Percentiles rank a stretch among this genome's conserved stretches.
phyloP scores from a whole-genome alignment of 64 coral and sea anemone species.

The Montipora capricornis region DNA sequence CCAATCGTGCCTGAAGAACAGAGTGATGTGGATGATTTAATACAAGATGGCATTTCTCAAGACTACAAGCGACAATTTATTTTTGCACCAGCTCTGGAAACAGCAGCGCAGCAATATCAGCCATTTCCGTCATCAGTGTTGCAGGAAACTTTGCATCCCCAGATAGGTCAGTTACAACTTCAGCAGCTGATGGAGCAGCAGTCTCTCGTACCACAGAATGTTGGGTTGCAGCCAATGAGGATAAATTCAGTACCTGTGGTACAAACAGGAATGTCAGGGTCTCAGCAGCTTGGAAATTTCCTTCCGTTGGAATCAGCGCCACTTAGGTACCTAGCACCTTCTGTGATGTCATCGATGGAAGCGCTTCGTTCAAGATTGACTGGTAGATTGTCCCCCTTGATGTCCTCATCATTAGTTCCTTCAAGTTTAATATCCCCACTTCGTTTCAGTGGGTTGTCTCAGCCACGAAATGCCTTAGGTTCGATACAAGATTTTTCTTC shows the following conservation, averaged over 20 bases:
- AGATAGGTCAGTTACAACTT: constrained; percentile 52
- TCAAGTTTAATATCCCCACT: constrained; percentile 34
- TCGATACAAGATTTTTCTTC: constrained; percentile 25
- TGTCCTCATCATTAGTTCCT: constrained; percentile 30
- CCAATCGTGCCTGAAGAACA: constrained; percentile 6
- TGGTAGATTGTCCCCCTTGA: neutral
- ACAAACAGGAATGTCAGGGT: neutral
- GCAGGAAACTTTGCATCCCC: constrained; percentile 46
- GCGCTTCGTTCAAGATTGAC: neutral
- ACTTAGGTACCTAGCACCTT: constrained; percentile 26
- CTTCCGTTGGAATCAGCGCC: constrained; percentile 21
- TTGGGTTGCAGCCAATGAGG: neutral
- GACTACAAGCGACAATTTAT: constrained; percentile 78
- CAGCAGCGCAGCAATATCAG: constrained; percentile 42
- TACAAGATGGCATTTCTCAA: constrained; percentile 45
- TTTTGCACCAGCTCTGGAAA: constrained; percentile 48
- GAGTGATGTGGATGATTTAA: neutral
- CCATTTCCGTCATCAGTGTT: neutral
- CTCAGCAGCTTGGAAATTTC: constrained; percentile 10
- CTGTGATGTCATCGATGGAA: neutral
- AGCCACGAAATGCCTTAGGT: constrained; percentile 24
- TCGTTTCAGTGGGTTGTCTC: neutral
- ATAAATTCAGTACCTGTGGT: constrained; percentile 1
- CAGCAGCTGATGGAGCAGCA: constrained; percentile 21
- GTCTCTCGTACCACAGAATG: neutral